Conservation (phyloP, 2,888 invertebrate genomes). For the Lasioglossum oenotherae region DNA sequence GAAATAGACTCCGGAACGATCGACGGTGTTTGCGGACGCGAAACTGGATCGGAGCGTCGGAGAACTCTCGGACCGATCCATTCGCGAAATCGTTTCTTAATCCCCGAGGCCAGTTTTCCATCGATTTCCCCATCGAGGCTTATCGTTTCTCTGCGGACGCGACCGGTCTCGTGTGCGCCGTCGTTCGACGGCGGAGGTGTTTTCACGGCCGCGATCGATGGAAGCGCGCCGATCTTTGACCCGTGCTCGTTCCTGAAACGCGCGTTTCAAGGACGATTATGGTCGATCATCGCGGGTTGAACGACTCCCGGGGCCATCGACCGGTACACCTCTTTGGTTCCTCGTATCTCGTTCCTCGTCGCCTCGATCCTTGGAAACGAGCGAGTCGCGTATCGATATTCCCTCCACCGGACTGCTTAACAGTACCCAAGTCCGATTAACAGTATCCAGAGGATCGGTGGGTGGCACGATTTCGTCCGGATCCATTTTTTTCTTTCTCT, state of each 20-base stretch:
- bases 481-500: neutral
- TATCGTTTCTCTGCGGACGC: neutral
- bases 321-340: conserved; percentile 65
- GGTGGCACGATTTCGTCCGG: neutral
- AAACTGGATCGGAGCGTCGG: neutral
- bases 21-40: conserved; percentile 12
- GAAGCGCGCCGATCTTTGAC: conserved; percentile 42
- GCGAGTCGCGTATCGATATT: conserved; percentile 51
- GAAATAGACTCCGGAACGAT: conserved; percentile 46
- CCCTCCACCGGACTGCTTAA: conserved; percentile 35
- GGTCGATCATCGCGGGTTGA: conserved; percentile 76
- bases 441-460: conserved; percentile 34
- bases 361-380: conserved; percentile 42
- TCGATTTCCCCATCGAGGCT: neutral
- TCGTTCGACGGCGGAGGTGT: neutral
- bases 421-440: conserved; percentile 42
- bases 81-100: neutral
- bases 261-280: conserved; percentile 75
- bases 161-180: neutral
- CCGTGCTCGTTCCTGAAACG: conserved; percentile 43
- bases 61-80: neutral
- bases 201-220: conserved; percentile 2
- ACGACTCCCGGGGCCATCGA: conserved; percentile 82
- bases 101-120: neutral
- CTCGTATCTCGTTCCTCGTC: conserved; percentile 54